Conservation (phyloP, 2,888 invertebrate genomes). For the Cerastis leucographa region DNA sequence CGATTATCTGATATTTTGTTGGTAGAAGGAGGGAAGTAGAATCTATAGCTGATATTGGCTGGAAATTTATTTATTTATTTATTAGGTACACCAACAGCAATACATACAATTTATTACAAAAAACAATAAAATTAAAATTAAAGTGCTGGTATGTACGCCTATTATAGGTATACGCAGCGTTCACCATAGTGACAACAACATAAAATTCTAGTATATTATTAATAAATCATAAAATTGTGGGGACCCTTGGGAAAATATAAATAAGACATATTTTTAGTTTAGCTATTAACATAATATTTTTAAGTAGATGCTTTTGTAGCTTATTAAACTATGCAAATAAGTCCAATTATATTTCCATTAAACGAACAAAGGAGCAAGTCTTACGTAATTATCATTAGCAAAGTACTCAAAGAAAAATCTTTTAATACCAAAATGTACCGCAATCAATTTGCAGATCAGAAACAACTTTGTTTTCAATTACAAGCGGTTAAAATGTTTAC, state of each 20-base stretch:
- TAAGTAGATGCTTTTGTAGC: not conserved
- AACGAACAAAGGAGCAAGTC: conserved; percentile 41
- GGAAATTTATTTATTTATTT: too few relatives aligned
- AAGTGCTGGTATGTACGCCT: too few relatives aligned
- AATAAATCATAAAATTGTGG: not conserved
- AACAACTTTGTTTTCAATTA: conserved; percentile 68
- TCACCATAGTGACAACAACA: too few relatives aligned
- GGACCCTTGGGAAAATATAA: not conserved
- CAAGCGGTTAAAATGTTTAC: conserved; percentile 66
- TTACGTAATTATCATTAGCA: conserved; percentile 10
- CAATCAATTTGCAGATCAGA: conserved; percentile 67
- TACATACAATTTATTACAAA: too few relatives aligned
- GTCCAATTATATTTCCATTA: conserved; percentile 45
- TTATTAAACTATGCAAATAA: conserved; percentile 20
- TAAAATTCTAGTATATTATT: too few relatives aligned
- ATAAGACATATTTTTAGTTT: not conserved
- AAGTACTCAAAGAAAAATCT: conserved; percentile 32
- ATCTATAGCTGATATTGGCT: not conserved
- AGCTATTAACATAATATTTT: not conserved
- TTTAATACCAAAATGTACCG: conserved; percentile 34
- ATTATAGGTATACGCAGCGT: too few relatives aligned
- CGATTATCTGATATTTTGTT: conserved; percentile 2
- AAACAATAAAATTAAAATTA: too few relatives aligned
- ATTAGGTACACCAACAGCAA: too few relatives aligned
- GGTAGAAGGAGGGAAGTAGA: not conserved